Base-by-base conservation (phyloP, 2,797 vertebrate species). In the Poeciliopsis turneri region DNA sequence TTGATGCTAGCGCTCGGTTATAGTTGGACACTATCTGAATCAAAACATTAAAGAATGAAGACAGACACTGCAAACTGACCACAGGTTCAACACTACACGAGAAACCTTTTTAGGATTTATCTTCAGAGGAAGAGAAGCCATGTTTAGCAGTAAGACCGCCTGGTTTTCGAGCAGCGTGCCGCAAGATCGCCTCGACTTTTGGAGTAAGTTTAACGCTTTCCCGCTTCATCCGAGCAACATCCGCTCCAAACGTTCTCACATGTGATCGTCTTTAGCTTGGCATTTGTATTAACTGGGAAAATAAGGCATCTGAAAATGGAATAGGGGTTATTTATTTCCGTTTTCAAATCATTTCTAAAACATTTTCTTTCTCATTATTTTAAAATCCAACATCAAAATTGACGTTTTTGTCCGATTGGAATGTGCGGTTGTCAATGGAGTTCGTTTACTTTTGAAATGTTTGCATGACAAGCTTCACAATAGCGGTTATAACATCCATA, bases 121-220 rank as follows among this genome's bases (percentile, higher is more conserved):
- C n/a, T 61, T 20, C 43, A 0, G 15, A 72, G 36, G 18, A 2
- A 39, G 9, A 33, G 5, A 12, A 23, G n/a, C 16, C 0, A 99
- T 99, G 98, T 99, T 98, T 91, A 86, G 36, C 10, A 93, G 93
- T 2, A 94, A 74, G 86, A 92, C 92, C 0, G 98, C 96, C 1
- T 99, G 98, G 98, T 98, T 99, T 90, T 98, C 97, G 0, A 81
- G 88, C 72, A 98, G 97, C 78, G 97, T 98, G 47, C 53, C 90
- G 46, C 51, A 68, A 0, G 74, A 90, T 6, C 82, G 89, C 11
- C 81, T 71, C 64, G 75, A 74, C 28, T 90, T 97, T 30, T 99
- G 98, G 98, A 95, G 98, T 99, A 10, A 70, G 41, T 43, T 69
- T 69, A 69, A 43, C 43, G 12, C 36, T 69, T 13, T 36, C 2